Conservation (phyloP, 2,888 invertebrate species). For the Caenorhabditis parvicauda region DNA sequence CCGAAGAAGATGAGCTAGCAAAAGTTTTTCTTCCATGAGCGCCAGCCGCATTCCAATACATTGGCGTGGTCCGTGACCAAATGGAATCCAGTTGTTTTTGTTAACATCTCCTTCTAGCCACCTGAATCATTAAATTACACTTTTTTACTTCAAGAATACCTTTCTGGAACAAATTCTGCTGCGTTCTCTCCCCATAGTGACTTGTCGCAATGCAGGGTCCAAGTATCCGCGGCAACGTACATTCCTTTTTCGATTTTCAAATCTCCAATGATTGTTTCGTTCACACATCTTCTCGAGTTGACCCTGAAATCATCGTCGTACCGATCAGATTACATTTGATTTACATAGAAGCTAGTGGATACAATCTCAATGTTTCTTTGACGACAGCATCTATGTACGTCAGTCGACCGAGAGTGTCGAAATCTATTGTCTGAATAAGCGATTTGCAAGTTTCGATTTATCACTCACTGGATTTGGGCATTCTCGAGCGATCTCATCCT, state of each 20-base stretch:
- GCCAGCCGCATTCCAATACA: slow-evolving; percentile 57
- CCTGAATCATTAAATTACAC: slow-evolving; percentile 4
- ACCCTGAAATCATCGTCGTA: too few relatives aligned
- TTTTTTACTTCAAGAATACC: slow-evolving; percentile 6
- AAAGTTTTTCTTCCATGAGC: slow-evolving; percentile 52
- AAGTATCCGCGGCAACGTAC: slow-evolving; percentile 28
- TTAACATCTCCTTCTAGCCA: slow-evolving; percentile 8
- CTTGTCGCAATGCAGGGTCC: slow-evolving; percentile 9
- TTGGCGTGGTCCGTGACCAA: slow-evolving; percentile 38
- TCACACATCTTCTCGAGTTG: slow-evolving; percentile 18
- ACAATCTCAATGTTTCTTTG: too few relatives aligned
- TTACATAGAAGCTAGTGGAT: too few relatives aligned
- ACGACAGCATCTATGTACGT: too few relatives aligned
- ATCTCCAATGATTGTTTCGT: slow-evolving; percentile 45
- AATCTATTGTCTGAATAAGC: too few relatives aligned
- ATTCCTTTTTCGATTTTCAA: slow-evolving; percentile 28
- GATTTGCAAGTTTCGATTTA: too few relatives aligned
- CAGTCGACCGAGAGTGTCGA: too few relatives aligned
- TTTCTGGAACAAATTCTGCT: slow-evolving; percentile 20
- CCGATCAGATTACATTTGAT: too few relatives aligned
- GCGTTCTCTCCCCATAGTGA: slow-evolving; percentile 40
- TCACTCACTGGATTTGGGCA: slow-evolving; percentile 30
- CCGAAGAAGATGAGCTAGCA: slow-evolving; percentile 39
- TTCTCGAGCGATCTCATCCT: slow-evolving; percentile 39
- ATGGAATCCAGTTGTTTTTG: slow-evolving; percentile 26